Evolutionary conservation across 35 echinoderm and acorn worm genomes (phyloP).

Genomic region (Patiria miniata): DNA sequence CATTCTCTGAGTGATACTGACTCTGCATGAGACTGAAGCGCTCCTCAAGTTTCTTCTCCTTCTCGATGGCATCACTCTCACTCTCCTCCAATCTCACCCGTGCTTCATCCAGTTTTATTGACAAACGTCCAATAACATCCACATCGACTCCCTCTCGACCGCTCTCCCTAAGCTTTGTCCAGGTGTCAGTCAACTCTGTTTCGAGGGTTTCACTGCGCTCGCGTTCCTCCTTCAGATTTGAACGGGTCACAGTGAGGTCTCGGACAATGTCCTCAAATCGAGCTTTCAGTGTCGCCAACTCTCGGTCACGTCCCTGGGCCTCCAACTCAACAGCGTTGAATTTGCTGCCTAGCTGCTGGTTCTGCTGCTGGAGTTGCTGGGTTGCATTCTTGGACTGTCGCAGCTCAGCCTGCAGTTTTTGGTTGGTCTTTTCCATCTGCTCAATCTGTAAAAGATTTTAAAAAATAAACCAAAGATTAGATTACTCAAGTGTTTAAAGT

Average conservation of each 20-base stretch:
- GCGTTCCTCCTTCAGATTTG: slow-evolving; percentile 60
- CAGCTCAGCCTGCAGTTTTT: slow-evolving; percentile 77
- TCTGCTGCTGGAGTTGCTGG: slow-evolving; percentile 68
- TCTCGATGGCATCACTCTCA: slow-evolving; percentile 32
- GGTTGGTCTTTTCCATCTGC: slow-evolving; percentile 74
- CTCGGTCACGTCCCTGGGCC: slow-evolving; percentile 38
- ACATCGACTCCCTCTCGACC: slow-evolving; percentile 28
- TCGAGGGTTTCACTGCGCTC: slow-evolving; percentile 76
- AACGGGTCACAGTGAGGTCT: slow-evolving; percentile 63
- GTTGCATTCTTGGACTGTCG: slow-evolving; percentile 72
- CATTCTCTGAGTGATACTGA: slow-evolving; percentile 26
- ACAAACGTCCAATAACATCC: slow-evolving; percentile 4
- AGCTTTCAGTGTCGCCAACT: slow-evolving; percentile 60
- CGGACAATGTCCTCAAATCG: slow-evolving; percentile 66
- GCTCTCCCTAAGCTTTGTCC: slow-evolving; percentile 30
- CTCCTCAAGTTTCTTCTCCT: slow-evolving; percentile 59
- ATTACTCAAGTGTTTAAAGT: background rate
- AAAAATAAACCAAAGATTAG: slow-evolving; percentile 19
- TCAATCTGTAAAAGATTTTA: slow-evolving; percentile 66
- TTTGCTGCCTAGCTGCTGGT: slow-evolving; percentile 61
- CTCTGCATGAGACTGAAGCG: slow-evolving; percentile 38
- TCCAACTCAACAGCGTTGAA: slow-evolving; percentile 6
- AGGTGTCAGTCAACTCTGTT: slow-evolving; percentile 49
- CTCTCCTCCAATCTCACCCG: slow-evolving; percentile 48
- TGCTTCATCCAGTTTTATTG: slow-evolving; percentile 41